Conservation (phyloP, 2,113 vertebrate genomes). For the Pandion haliaetus region DNA sequence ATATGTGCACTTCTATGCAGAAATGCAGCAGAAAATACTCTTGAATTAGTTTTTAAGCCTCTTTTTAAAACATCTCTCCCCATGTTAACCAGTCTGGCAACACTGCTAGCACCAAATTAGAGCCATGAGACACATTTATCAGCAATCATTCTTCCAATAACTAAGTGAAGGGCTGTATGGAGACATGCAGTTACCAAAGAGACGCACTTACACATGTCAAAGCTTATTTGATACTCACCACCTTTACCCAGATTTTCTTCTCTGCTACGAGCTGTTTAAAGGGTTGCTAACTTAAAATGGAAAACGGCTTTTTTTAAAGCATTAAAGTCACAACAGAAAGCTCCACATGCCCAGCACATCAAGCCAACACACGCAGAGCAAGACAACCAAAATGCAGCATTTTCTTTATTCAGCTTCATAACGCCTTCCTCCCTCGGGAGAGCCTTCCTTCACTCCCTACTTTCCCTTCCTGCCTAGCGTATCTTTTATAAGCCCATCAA, state of each 20-base stretch:
- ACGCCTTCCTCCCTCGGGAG: neutral
- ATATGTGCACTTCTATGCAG: neutral
- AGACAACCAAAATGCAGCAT: neutral
- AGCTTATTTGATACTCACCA: conserved; percentile 8
- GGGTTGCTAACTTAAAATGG: neutral
- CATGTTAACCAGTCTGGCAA: neutral
- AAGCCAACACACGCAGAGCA: neutral
- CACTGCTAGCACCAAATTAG: neutral
- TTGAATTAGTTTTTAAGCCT: neutral
- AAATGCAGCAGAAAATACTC: neutral
- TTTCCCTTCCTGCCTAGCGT: neutral
- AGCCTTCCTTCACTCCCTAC: neutral
- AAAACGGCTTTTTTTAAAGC: neutral
- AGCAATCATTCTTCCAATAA: neutral
- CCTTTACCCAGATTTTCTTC: conserved; percentile 2
- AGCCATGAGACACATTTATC: neutral
- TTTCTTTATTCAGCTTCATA: neutral
- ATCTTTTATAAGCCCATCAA: neutral
- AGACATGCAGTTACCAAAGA: neutral
- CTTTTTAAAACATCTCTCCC: neutral
- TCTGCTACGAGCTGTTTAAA: conserved; percentile 20
- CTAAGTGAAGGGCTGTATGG: neutral
- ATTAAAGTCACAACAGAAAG: neutral
- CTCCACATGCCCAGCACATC: neutral
- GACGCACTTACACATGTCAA: neutral